phyloP scores from a whole-genome alignment of 2,113 vertebrate genomes.

The Oncorhynchus keta region DNA sequence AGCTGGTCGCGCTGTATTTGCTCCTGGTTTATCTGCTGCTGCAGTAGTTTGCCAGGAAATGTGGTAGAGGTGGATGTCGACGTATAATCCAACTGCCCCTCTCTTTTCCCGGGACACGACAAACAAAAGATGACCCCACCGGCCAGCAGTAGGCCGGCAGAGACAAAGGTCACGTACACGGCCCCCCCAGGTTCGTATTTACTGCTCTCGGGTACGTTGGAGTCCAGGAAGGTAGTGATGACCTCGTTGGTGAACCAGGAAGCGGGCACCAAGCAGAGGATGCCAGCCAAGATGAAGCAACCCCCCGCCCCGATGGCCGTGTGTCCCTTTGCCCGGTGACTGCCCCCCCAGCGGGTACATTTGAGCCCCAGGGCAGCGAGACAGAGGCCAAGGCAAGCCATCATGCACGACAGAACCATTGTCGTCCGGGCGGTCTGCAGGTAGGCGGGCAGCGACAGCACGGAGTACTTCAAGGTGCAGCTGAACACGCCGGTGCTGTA shows the following conservation, averaged over 20 bases:
- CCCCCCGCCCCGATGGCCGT: slow-evolving; percentile 82
- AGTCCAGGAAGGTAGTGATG: slow-evolving; percentile 81
- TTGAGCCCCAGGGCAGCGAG: slow-evolving; percentile 85
- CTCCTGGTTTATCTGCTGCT: slow-evolving; percentile 15
- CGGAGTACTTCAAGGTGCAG: slow-evolving; percentile 84
- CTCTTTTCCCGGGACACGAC: slow-evolving; percentile 76
- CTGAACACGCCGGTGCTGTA: slow-evolving; percentile 92
- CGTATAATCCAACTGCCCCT: slow-evolving; percentile 37
- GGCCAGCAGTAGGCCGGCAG: slow-evolving; percentile 81
- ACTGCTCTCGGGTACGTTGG: slow-evolving; percentile 80
- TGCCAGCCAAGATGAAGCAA: slow-evolving; percentile 81
- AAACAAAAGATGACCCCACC: slow-evolving; percentile 85
- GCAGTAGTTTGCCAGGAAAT: slow-evolving; percentile 31
- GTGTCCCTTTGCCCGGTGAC: slow-evolving; percentile 78
- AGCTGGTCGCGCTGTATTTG: neutral
- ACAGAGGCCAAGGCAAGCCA: slow-evolving; percentile 82
- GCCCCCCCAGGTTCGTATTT: slow-evolving; percentile 89
- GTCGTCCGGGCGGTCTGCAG: slow-evolving; percentile 83
- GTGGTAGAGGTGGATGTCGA: slow-evolving; percentile 38
- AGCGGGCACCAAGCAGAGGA: slow-evolving; percentile 80
- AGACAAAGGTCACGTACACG: slow-evolving; percentile 85
- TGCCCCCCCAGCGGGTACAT: slow-evolving; percentile 86
- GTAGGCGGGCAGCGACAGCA: slow-evolving; percentile 80
- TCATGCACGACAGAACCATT: slow-evolving; percentile 87
- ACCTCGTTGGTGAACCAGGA: slow-evolving; percentile 90